phyloP scores from a whole-genome alignment of 2,113 vertebrate species.

The Lathamus discolor region DNA sequence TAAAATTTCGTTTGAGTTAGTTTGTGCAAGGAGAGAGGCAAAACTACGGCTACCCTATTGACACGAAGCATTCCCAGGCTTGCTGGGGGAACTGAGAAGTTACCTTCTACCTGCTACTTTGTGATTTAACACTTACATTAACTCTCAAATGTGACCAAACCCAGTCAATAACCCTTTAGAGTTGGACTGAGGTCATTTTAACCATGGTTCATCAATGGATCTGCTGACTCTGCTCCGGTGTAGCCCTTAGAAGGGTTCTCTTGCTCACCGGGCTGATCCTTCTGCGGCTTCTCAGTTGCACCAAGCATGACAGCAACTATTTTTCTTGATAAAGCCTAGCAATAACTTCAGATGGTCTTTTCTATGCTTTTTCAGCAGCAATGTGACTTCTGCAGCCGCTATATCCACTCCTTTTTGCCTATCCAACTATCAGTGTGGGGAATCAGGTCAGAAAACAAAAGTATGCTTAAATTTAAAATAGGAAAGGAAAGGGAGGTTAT shows the following conservation, averaged over 20 bases:
- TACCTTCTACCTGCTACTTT: neutral
- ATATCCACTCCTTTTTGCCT: neutral
- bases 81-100: neutral
- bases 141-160: neutral
- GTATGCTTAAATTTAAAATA: neutral
- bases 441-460: neutral
- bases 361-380: neutral
- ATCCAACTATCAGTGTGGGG: neutral
- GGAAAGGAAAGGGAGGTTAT: neutral
- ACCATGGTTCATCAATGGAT: neutral
- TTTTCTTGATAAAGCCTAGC: neutral
- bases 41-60: neutral
- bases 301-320: rapidly evolving
- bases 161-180: neutral
- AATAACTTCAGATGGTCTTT: neutral
- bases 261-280: neutral
- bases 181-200: neutral
- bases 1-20: neutral
- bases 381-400: neutral
- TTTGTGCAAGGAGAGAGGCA: neutral
- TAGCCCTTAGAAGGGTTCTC: neutral
- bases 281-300: neutral
- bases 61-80: neutral
- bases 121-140: neutral
- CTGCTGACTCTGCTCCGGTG: neutral